A percentile compares a stretch with the other conserved stretches of the same genome.
Conservation (phyloP, 2,888 invertebrate species). For the Tachina lurida region DNA sequence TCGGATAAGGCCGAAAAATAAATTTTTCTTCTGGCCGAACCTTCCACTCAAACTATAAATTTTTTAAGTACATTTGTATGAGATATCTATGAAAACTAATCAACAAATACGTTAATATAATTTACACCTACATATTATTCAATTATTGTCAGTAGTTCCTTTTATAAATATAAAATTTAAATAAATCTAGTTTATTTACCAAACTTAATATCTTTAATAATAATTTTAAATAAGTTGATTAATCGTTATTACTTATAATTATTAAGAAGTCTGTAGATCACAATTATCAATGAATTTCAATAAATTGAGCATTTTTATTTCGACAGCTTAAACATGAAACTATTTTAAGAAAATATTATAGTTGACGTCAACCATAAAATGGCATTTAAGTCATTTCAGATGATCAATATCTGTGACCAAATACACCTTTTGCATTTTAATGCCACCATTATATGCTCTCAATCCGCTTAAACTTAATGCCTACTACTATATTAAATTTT, state of each 20-base stretch:
- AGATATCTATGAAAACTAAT: too few relatives aligned
- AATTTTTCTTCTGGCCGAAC: too few relatives aligned
- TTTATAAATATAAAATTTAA: background rate
- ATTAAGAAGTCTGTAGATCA: slow-evolving; percentile 47
- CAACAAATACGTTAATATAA: too few relatives aligned
- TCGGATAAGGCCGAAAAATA: too few relatives aligned
- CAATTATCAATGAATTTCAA: background rate
- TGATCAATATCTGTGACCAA: slow-evolving; percentile 53
- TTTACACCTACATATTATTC: too few relatives aligned
- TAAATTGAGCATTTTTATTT: slow-evolving; percentile 41
- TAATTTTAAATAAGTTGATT: slow-evolving; percentile 5
- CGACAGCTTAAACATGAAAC: slow-evolving; percentile 14
- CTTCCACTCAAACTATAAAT: too few relatives aligned
- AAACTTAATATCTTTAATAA: slow-evolving; percentile 19
- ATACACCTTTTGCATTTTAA: slow-evolving; percentile 55
- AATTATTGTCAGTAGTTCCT: too few relatives aligned
- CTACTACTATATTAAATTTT: background rate
- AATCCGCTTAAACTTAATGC: slow-evolving; percentile 58
- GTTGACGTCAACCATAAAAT: slow-evolving; percentile 45
- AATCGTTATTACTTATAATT: slow-evolving; percentile 10
- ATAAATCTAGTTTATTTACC: background rate
- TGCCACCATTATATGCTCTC: slow-evolving; percentile 57
- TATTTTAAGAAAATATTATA: slow-evolving; percentile 16
- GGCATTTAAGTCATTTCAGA: slow-evolving; percentile 48
- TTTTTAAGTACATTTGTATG: too few relatives aligned